Evolutionary conservation across 2,797 vertebrate species (phyloP).

Genomic region (Brachyalestes nurse): DNA sequence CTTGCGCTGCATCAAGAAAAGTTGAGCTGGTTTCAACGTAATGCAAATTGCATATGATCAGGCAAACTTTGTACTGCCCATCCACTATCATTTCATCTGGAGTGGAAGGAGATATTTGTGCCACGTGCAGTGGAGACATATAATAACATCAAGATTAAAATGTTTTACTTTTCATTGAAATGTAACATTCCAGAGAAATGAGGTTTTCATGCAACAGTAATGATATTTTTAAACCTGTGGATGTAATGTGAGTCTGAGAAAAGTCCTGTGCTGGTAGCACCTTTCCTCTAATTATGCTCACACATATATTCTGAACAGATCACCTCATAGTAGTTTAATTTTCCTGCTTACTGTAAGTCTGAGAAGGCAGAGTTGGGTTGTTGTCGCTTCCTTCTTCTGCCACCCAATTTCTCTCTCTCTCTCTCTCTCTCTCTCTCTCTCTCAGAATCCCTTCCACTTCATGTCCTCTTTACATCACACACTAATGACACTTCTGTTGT

Average conservation of each 20-base stretch:
- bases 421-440: neutral
- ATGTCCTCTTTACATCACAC: slow-evolving; percentile 42
- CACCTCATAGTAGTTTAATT: slow-evolving; percentile 26
- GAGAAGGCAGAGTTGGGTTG: neutral
- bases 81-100: neutral
- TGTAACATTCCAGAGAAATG: neutral
- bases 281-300: slow-evolving; percentile 19
- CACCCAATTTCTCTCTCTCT: neutral
- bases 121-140: neutral
- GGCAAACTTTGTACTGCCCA: neutral
- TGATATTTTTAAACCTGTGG: slow-evolving; percentile 3
- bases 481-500: slow-evolving; percentile 66
- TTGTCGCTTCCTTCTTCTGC: neutral
- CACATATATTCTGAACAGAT: slow-evolving; percentile 25
- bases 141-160: too few species aligned
- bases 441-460: slow-evolving; percentile 29
- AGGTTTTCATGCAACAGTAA: neutral
- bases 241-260: slow-evolving; percentile 1
- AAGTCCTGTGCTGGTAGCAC: slow-evolving; percentile 7
- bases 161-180: neutral
- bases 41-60: neutral
- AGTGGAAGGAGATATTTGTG: neutral
- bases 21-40: neutral
- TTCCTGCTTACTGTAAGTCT: slow-evolving; percentile 22
- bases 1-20: neutral